phyloP scores from a whole-genome alignment of 2,113 vertebrate genomes.

The Tychaedon coryphoeus region DNA sequence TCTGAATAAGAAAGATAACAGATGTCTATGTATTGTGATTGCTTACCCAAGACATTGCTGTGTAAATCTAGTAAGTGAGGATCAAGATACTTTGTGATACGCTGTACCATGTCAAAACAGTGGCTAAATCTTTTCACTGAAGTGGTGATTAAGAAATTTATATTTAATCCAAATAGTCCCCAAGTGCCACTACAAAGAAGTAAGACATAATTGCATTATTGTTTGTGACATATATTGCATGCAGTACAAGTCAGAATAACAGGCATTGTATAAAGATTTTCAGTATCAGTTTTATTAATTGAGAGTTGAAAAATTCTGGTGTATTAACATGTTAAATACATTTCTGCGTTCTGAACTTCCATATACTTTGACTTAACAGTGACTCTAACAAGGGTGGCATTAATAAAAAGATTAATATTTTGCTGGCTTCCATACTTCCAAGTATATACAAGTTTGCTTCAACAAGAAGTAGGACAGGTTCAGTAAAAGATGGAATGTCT shows the following conservation, averaged over 20 bases:
- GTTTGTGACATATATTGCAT: not conserved
- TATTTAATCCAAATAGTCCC: conserved; percentile 40
- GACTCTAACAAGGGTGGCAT: rapidly evolving
- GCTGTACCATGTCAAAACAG: conserved; percentile 12
- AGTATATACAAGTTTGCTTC: not conserved
- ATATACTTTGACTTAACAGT: not conserved
- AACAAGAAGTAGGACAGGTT: not conserved
- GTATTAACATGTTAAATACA: not conserved
- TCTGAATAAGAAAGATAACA: conserved; percentile 50
- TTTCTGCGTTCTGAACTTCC: not conserved
- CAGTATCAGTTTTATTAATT: not conserved
- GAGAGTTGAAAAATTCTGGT: not conserved
- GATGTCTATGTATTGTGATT: conserved; percentile 1
- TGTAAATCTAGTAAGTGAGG: conserved; percentile 18
- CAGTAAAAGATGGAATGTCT: not conserved
- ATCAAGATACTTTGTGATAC: conserved; percentile 42
- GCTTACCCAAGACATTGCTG: conserved; percentile 29
- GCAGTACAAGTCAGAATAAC: not conserved
- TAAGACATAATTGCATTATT: conserved; percentile 17
- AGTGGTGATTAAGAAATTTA: conserved; percentile 42
- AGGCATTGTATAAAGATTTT: not conserved
- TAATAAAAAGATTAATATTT: not conserved
- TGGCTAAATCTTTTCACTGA: conserved; percentile 19
- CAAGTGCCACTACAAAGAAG: conserved; percentile 12
- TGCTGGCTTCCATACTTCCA: not conserved